Evolutionary conservation across 2,888 invertebrate species (phyloP), one percentile per base, ranked within the genome.

Genomic region (Eutolmus rufibarbis): DNA sequence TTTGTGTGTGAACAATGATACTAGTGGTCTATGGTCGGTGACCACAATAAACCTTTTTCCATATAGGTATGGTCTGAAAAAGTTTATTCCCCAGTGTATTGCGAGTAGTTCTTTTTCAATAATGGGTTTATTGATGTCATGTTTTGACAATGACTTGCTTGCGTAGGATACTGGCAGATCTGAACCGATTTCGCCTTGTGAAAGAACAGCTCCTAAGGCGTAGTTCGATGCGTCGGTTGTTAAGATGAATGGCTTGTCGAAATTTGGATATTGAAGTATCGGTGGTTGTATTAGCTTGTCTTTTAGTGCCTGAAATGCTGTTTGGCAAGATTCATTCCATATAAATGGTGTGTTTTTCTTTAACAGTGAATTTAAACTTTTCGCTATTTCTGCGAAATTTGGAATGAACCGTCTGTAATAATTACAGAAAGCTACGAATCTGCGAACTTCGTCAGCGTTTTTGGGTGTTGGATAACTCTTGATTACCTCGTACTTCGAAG

Each of bases 151-250:
- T 1, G 90, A 90, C 85, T 89, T 87, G 19, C 89, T 89, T 0
- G 90, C 90, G 85, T 90, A 91, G 12, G 90, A 90, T 37, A 91
- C 89, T 3, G 91, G 90, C 66, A 88, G 28, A 89, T 90, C 89
- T 40, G 23, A 12, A 5, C 85, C 88, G 9, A 87, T 88, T 40
- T 88, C 88, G 16, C 88, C 89, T 87, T 91, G 91, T 12, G 89
- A 90, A 12, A 91, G 81, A 37, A 91, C 89, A 7, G 88, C 90
- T 5, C 90, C 91, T 9, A 91, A 78, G 1, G 90, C 90, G 16
- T 51, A 89, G n/a, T 90, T 87, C 8, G 89, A 89, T 12, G 91
- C 91, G 74, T 91, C 91, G 1, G 90, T 90, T 1, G 91, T 90
- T 37, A 91, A 19, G 7, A 89, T 84, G 85, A 91, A 91, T 34